Evolutionary conservation across 2,113 vertebrate species (phyloP).

Genomic region (Mionectes macconnelli): DNA sequence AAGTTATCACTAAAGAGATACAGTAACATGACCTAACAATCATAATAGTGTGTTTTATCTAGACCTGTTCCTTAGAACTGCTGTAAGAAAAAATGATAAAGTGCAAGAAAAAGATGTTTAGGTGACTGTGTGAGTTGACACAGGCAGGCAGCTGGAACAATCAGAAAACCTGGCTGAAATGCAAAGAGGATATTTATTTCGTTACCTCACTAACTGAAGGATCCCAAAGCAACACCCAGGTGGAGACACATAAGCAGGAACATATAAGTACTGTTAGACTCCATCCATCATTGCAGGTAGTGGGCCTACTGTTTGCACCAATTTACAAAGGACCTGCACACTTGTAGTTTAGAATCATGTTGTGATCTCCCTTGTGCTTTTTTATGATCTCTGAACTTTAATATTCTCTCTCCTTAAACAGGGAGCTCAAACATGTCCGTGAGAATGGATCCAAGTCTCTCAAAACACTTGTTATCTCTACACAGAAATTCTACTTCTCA

Average conservation of each 20-base stretch:
- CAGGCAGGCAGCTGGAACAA: neutral
- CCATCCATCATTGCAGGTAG: neutral
- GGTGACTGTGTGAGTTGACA: neutral
- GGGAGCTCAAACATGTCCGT: neutral
- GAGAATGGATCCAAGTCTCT: neutral
- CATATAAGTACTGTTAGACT: rapidly evolving
- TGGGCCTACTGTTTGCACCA: neutral
- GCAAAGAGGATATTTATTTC: neutral
- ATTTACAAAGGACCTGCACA: rapidly evolving
- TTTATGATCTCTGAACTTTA: neutral
- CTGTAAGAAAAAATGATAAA: neutral
- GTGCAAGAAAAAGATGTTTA: neutral
- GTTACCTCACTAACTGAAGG: rapidly evolving
- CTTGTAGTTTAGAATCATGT: neutral
- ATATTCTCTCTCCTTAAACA: neutral
- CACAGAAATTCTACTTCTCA: neutral
- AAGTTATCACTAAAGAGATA: neutral
- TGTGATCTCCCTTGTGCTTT: neutral
- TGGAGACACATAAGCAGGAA: neutral
- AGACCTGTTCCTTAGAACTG: neutral
- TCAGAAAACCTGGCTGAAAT: neutral
- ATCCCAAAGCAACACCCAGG: neutral
- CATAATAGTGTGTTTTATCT: neutral
- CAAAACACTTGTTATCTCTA: neutral
- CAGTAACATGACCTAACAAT: neutral